Evolutionary conservation across 2,888 invertebrate species (phyloP), one percentile per base, ranked within the genome.

Genomic region (Tenthredo notha): DNA sequence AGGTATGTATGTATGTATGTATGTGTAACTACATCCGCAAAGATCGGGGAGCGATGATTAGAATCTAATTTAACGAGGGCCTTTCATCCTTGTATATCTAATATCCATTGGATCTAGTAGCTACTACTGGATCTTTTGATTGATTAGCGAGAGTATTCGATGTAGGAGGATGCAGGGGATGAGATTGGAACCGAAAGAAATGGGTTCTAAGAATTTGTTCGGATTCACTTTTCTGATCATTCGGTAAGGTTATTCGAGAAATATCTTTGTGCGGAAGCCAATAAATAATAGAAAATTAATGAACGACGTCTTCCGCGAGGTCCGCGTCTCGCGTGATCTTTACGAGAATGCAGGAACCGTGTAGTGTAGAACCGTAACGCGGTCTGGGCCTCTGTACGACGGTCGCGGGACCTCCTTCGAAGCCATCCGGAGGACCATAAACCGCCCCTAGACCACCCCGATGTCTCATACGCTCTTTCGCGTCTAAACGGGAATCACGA

Each of bases 401-500:
- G 88, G 87, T 87, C 88, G 86, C 86, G 89, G 87, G 89, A 89
- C 88, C 84, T 85, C 88, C 88, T 88, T 84, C 85, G 87, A 87
- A 88, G 88, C 87, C 87, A 85, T 88, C 89, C 88, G 87, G 90
- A 87, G 90, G 89, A 89, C 90, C 89, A 90, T 92, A 92, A 92
- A 92, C 90, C 88, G 89, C 86, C 87, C 88, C 70, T 70, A 72
- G 61, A 61, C 58, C 50, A 58, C 80, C 80, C 40, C 58, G 61
- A 58, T 80, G 80, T 80, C 80, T 80, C 80, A 61, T 80, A 80
- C 80, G 58, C 91, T 91, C 90, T 91, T 90, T 91, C 90, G 89
- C 91, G 89, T 61, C 89, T 92, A 91, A 92, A 90, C 88, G 89
- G 90, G 91, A 92, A 92, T 92, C 92, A 92, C 92, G 92, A 91